These are phyloP conservation scores for Alloplasta piceator DNA, from an alignment of 2,888 invertebrate species.

Conservation along the genomic window DNA sequence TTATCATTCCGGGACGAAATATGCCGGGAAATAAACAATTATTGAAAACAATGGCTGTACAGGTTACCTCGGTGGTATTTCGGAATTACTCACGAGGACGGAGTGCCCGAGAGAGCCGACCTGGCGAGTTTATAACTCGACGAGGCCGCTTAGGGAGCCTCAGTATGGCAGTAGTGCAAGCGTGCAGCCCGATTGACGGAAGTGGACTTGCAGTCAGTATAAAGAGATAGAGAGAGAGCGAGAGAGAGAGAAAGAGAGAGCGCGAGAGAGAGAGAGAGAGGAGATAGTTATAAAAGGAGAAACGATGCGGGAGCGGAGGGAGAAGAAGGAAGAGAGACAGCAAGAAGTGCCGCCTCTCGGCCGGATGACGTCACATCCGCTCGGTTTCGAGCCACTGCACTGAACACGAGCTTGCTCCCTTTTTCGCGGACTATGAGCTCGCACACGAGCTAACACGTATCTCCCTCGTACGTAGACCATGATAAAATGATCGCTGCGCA, in stretches of 20 bases:
- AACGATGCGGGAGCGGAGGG: neutral
- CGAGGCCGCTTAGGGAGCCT: slow-evolving; percentile 62
- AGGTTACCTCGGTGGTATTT: neutral
- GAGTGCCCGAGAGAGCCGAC: slow-evolving; percentile 18
- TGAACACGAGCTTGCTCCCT: slow-evolving; percentile 55
- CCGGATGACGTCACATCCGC: slow-evolving; percentile 78
- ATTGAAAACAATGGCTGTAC: too few species aligned
- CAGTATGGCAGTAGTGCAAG: slow-evolving; percentile 80
- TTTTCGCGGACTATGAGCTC: slow-evolving; percentile 61
- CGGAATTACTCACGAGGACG: slow-evolving; percentile 3
- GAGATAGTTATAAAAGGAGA: neutral
- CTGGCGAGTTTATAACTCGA: slow-evolving; percentile 48
- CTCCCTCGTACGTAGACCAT: slow-evolving; percentile 4
- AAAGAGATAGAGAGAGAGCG: slow-evolving; percentile 43
- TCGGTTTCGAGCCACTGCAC: slow-evolving; percentile 63
- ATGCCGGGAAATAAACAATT: too few species aligned
- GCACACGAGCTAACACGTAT: slow-evolving; percentile 40
- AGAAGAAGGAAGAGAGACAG: slow-evolving; percentile 44
- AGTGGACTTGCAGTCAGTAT: slow-evolving; percentile 65
- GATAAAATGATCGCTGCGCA: slow-evolving; percentile 1
- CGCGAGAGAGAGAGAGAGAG: slow-evolving; percentile 10
- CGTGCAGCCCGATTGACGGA: slow-evolving; percentile 74
- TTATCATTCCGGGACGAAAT: too few species aligned
- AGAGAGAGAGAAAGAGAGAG: slow-evolving; percentile 42
- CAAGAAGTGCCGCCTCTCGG: slow-evolving; percentile 55